Base-by-base conservation (phyloP, 2,888 invertebrate genomes). In the Tridacna gigas region DNA sequence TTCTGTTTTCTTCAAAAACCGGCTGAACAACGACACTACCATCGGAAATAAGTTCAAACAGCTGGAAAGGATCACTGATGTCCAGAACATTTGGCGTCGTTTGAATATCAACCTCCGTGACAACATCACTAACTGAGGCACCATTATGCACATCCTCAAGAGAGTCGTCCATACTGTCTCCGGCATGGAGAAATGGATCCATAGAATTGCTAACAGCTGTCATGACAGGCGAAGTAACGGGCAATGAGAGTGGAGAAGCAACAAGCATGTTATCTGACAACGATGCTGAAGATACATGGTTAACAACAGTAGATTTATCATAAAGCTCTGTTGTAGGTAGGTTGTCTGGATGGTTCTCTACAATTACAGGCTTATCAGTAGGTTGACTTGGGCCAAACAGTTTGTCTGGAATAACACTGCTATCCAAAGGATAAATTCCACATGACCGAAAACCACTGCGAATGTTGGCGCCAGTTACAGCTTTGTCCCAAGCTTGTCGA, bases 11-110 rank as follows among this genome's bases (percentile, higher is more conserved):
- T 20, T 77, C 77, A 26, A 51, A 47, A 18, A 77, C 22, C 20
- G 65, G 74, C n/a, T 60, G 22, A n/a, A 73, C 37, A n/a, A 63
- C 61, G 60, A 60, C 28, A n/a, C 67, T 60, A 18, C 71, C 78
- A n/a, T 45, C 51, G 25, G 56, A 60, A 65, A 79, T 60, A 25
- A 78, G 47, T 73, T 78, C 56, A 20, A 73, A 25, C 26, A 78
- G 37, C 22, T 60, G 60, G 25, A 47, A 22, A 4, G 61, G 71
- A 25, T 78, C 78, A 25, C 71, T 73, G 12, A 78, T 73, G 63
- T 78, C 73, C 22, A 78, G 56, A 25, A 67, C 67, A 25, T 26
- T 37, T 28, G 67, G 67, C 28, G 28, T 28, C 51, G 15, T 15
- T 45, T 67, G 67, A 25, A 26, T 20, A 26, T 25, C 28, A 67